phyloP scores from a whole-genome alignment of 2,888 invertebrate species.

The Zhuqinia jingwanae region DNA sequence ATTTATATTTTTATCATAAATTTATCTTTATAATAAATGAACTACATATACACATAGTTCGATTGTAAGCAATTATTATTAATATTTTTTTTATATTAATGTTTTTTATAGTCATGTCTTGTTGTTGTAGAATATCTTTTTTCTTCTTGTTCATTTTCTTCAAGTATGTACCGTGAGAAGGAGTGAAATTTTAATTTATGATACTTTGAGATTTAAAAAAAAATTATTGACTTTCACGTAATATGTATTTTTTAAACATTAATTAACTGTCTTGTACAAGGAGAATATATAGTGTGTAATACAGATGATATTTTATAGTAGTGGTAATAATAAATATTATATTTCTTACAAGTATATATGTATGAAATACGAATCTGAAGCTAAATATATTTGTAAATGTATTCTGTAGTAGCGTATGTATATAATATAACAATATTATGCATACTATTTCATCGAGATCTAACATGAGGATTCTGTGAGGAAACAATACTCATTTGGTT shows the following conservation, averaged over 20 bases:
- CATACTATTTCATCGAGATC: constrained; percentile 65
- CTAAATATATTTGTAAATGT: neutral
- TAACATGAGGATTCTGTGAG: constrained; percentile 55
- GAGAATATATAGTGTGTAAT: neutral
- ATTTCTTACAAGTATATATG: neutral
- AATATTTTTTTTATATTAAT: too few species aligned
- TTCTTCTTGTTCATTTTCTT: neutral
- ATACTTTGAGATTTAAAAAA: neutral
- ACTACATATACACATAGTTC: constrained; percentile 10
- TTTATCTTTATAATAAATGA: neutral
- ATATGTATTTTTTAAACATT: neutral
- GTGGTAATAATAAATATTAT: constrained; percentile 20
- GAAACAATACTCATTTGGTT: constrained; percentile 62
- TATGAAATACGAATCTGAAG: constrained; percentile 11
- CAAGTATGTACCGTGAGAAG: neutral
- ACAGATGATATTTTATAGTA: constrained; percentile 7
- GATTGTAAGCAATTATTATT: neutral
- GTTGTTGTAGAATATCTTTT: neutral
- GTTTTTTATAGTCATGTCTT: constrained; percentile 33
- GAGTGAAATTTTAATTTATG: neutral
- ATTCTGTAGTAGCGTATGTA: too few species aligned
- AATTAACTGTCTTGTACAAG: too few species aligned
- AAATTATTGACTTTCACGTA: too few species aligned
- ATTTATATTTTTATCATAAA: neutral
- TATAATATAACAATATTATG: too few species aligned